Percentiles rank a stretch among this genome's conserved stretches.
Conservation (phyloP, 2,888 invertebrate genomes). For the Melipona beecheii region DNA sequence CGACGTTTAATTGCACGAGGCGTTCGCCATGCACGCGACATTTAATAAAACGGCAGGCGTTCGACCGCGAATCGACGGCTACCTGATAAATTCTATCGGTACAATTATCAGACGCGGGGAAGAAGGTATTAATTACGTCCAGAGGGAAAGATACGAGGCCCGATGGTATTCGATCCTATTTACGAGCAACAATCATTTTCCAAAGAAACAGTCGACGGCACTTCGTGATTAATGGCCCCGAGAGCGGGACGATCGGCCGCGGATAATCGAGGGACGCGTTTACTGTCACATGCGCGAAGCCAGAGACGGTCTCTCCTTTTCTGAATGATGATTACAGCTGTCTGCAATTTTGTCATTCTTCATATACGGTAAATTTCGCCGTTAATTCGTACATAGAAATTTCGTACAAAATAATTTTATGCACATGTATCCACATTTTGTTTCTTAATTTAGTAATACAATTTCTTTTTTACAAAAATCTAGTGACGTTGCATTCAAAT, state of each 20-base stretch:
- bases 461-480: neutral
- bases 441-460: neutral
- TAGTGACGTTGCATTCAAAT: neutral
- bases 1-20: neutral
- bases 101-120: slow-evolving; percentile 43
- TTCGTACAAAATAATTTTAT: neutral
- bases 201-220: slow-evolving; percentile 26
- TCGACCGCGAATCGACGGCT: too few relatives aligned
- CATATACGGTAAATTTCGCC: too few relatives aligned
- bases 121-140: slow-evolving; percentile 47
- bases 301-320: neutral
- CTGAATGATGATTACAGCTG: neutral
- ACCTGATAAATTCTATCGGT: slow-evolving; percentile 44
- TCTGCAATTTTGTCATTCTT: neutral
- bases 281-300: slow-evolving; percentile 9
- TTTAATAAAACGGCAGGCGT: neutral
- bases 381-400: too few relatives aligned
- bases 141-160: slow-evolving; percentile 17
- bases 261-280: slow-evolving; percentile 28
- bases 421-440: too few relatives aligned
- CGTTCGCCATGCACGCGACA: neutral
- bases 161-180: slow-evolving; percentile 17
- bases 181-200: slow-evolving; percentile 53
- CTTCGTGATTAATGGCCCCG: slow-evolving; percentile 32
- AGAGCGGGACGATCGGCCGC: slow-evolving; percentile 21